Percentiles rank a stretch among this genome's conserved stretches.
Conservation (phyloP, 2,113 vertebrate species). For the Bufo bufo region DNA sequence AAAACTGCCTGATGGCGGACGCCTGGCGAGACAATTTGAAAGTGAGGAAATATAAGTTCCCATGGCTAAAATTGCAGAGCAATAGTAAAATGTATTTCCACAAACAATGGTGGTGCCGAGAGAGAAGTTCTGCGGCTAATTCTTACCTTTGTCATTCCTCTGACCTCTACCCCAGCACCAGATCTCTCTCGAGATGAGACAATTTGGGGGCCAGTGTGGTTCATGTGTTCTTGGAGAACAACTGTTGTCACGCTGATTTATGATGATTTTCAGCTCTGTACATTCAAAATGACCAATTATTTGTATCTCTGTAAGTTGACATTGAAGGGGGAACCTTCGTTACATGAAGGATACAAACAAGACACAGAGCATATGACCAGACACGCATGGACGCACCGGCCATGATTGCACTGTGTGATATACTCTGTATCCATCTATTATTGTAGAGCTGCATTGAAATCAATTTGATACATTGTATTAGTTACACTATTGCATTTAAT, state of each 20-base stretch:
- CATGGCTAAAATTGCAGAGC: slow-evolving; percentile 46
- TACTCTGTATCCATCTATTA: background rate
- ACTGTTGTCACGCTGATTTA: slow-evolving; percentile 16
- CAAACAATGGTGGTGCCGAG: background rate
- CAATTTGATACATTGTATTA: too few species aligned
- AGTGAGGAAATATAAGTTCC: slow-evolving; percentile 32
- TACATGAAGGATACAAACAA: background rate
- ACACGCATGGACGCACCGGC: background rate
- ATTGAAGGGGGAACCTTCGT: background rate
- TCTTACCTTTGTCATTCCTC: background rate
- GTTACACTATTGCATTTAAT: too few species aligned
- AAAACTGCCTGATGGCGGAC: background rate
- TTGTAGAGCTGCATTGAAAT: background rate
- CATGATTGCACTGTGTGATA: background rate
- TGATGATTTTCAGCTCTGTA: background rate
- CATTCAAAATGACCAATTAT: slow-evolving; percentile 1
- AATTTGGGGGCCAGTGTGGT: background rate
- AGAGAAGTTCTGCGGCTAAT: slow-evolving; percentile 37
- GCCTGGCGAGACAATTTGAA: slow-evolving; percentile 14
- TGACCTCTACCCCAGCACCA: slow-evolving; percentile 20
- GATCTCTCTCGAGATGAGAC: slow-evolving; percentile 13
- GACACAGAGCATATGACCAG: background rate
- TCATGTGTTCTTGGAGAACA: background rate
- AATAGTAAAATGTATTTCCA: background rate
- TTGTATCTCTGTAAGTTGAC: background rate